phyloP scores from a whole-genome alignment of 92 coral and sea anemone genomes.

The Siderastrea siderea region DNA sequence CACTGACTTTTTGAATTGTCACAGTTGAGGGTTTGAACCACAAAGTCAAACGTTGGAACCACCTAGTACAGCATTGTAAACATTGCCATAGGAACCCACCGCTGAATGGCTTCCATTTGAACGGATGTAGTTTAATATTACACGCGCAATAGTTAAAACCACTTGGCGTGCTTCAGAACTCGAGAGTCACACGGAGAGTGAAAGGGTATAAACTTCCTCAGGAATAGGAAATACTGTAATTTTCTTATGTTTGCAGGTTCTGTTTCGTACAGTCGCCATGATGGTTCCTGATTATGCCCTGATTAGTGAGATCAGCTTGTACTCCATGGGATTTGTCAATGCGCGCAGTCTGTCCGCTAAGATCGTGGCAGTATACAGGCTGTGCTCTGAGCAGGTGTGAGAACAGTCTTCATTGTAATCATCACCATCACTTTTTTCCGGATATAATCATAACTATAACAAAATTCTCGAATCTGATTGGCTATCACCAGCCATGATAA shows the following conservation, averaged over 20 bases:
- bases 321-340: constrained; percentile 98
- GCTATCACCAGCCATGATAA: too few species aligned
- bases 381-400: constrained; percentile 94
- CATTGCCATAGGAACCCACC: too few species aligned
- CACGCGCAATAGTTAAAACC: too few species aligned
- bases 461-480: too few species aligned
- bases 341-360: constrained; percentile 94
- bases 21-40: too few species aligned
- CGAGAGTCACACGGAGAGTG: too few species aligned
- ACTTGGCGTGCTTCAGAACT: too few species aligned
- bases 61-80: too few species aligned
- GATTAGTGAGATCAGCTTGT: constrained; percentile 95
- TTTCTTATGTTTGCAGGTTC: constrained; percentile 68
- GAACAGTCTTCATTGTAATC: neutral
- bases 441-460: neutral
- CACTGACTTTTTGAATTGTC: too few species aligned
- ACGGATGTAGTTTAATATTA: too few species aligned
- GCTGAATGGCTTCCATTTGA: too few species aligned
- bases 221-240: neutral
- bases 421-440: neutral
- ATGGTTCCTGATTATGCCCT: constrained; percentile 99
- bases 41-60: too few species aligned
- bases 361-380: constrained; percentile 95
- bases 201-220: neutral
- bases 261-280: constrained; percentile 99